Conservation (phyloP, 2,113 vertebrate genomes). For the Rhinoderma darwinii region DNA sequence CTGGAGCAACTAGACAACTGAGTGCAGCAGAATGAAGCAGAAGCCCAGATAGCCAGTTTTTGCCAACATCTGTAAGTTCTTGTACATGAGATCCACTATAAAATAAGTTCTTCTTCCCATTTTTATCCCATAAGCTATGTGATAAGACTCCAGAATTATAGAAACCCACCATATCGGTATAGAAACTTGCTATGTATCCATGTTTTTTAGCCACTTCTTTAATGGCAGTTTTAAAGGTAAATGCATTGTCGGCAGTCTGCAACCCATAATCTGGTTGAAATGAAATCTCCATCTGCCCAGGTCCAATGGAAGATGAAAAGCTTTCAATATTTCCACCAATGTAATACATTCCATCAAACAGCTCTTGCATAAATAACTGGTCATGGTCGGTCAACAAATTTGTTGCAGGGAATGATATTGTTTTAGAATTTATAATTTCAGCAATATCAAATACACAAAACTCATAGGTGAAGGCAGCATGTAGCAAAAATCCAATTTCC, state of each 20-base stretch:
- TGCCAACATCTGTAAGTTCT: slow-evolving; percentile 80
- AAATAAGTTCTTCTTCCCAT: slow-evolving; percentile 81
- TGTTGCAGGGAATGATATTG: slow-evolving; percentile 85
- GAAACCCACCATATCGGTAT: slow-evolving; percentile 81
- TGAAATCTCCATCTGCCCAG: slow-evolving; percentile 91
- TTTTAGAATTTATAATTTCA: slow-evolving; percentile 84
- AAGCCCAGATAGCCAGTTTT: slow-evolving; percentile 87
- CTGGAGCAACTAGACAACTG: slow-evolving; percentile 89
- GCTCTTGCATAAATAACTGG: slow-evolving; percentile 88
- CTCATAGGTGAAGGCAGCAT: slow-evolving; percentile 88
- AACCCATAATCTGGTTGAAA: slow-evolving; percentile 89
- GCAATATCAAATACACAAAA: slow-evolving; percentile 86
- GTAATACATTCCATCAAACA: slow-evolving; percentile 88
- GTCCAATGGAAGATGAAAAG: slow-evolving; percentile 85
- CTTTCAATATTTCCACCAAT: slow-evolving; percentile 89
- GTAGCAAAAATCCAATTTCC: slow-evolving; percentile 81
- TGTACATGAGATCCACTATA: slow-evolving; percentile 64
- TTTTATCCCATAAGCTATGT: slow-evolving; percentile 88
- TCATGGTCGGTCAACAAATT: slow-evolving; percentile 85
- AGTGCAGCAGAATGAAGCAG: slow-evolving; percentile 86
- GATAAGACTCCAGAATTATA: slow-evolving; percentile 85
- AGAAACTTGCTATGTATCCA: slow-evolving; percentile 88
- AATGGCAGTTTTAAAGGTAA: slow-evolving; percentile 90
- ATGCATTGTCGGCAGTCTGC: slow-evolving; percentile 85
- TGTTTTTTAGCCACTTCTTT: slow-evolving; percentile 92